Conservation (phyloP, 2,888 invertebrate genomes). For the Heteropelma amictum region DNA sequence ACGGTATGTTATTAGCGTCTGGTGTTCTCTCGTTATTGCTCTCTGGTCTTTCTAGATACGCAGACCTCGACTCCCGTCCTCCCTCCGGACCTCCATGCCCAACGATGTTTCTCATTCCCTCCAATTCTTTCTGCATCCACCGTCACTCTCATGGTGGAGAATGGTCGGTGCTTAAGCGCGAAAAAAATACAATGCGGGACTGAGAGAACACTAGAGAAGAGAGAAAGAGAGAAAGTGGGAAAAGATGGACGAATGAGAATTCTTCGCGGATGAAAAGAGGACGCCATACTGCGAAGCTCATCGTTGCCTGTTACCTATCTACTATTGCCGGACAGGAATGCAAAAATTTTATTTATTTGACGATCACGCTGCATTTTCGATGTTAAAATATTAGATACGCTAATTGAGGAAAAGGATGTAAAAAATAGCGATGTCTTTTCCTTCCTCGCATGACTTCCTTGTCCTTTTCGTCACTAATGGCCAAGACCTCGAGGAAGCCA, state of each 20-base stretch:
- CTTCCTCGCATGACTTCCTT: background rate
- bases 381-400: conserved; percentile 9
- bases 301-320: conserved; percentile 9
- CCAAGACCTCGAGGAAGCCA: background rate
- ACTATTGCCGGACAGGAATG: conserved; percentile 2
- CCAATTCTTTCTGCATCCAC: conserved; percentile 48
- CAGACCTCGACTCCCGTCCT: conserved; percentile 61
- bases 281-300: conserved; percentile 65
- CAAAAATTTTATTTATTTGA: conserved; percentile 8
- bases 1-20: conserved; percentile 78
- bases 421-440: background rate
- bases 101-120: conserved; percentile 48
- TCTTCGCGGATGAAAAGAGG: conserved; percentile 59
- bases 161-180: conserved; percentile 42
- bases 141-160: conserved; percentile 57
- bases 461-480: background rate
- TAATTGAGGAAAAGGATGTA: conserved; percentile 3
- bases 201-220: conserved; percentile 53
- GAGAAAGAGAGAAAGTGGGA: conserved; percentile 55
- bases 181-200: conserved; percentile 34
- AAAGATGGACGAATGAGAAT: conserved; percentile 71
- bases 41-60: conserved; percentile 65
- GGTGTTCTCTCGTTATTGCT: conserved; percentile 77
- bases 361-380: background rate
- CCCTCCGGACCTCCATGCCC: conserved; percentile 57